Conservation (phyloP, 2,888 invertebrate genomes). For the Hermaeophaga mercurialis region DNA sequence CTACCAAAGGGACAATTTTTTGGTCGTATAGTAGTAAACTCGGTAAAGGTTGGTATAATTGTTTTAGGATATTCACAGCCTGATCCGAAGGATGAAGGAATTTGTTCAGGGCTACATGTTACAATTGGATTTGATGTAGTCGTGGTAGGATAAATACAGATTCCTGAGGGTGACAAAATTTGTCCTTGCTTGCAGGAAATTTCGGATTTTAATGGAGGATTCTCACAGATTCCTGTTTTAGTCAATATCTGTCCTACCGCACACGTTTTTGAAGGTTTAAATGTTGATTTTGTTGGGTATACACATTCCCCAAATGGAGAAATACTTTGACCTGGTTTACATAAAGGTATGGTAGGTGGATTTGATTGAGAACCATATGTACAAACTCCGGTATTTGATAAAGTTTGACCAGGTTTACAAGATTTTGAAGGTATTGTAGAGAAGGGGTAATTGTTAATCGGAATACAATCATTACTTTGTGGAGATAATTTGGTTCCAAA, state of each 20-base stretch:
- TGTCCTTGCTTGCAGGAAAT: slow-evolving; percentile 13
- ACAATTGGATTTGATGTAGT: slow-evolving; percentile 54
- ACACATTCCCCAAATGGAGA: slow-evolving; percentile 25
- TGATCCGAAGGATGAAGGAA: slow-evolving; percentile 24
- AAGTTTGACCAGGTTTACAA: slow-evolving; percentile 19
- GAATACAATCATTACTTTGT: slow-evolving; percentile 7
- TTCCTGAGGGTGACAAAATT: slow-evolving; percentile 42
- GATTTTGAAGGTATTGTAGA: not conserved
- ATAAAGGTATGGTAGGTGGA: slow-evolving; percentile 47
- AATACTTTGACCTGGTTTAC: slow-evolving; percentile 28
- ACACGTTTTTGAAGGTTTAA: slow-evolving; percentile 7
- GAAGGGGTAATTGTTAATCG: not conserved
- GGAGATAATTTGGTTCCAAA: slow-evolving; percentile 28
- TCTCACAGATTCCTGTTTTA: slow-evolving; percentile 4
- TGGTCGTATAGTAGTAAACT: slow-evolving; percentile 12
- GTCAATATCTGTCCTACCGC: slow-evolving; percentile 28
- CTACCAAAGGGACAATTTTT: slow-evolving; percentile 24
- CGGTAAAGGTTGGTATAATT: not conserved
- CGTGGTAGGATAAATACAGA: slow-evolving; percentile 45
- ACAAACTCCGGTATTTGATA: slow-evolving; percentile 48
- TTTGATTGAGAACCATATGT: slow-evolving; percentile 50
- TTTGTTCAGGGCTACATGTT: slow-evolving; percentile 44
- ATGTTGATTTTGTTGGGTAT: slow-evolving; percentile 8
- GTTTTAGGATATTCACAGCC: slow-evolving; percentile 28
- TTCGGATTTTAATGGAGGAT: slow-evolving; percentile 3